phyloP scores from a whole-genome alignment of 2,113 vertebrate genomes.

The Callipepla californica region DNA sequence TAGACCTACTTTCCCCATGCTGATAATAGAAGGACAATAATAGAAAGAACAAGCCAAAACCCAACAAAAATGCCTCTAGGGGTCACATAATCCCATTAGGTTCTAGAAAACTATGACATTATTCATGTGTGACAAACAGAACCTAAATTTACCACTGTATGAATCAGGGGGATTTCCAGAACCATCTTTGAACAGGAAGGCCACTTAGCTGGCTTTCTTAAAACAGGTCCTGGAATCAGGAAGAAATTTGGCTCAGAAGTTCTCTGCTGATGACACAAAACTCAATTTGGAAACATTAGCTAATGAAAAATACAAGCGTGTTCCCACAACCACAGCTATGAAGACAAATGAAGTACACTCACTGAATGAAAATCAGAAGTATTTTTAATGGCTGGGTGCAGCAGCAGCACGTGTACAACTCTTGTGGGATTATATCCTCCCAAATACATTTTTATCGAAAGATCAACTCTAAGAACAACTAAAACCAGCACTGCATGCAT shows the following conservation, averaged over 20 bases:
- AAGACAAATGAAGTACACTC: constrained; percentile 19
- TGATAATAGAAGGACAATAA: not conserved
- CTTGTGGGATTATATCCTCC: not conserved
- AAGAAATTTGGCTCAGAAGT: constrained; percentile 19
- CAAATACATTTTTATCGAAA: not conserved
- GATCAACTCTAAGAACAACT: constrained; percentile 44
- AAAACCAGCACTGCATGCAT: not conserved
- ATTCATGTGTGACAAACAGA: not conserved
- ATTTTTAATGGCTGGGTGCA: constrained; percentile 47
- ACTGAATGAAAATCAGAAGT: constrained; percentile 15
- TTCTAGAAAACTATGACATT: not conserved
- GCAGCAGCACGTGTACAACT: not conserved
- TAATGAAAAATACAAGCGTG: constrained; percentile 34
- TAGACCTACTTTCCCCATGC: not conserved
- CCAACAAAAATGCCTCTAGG: not conserved
- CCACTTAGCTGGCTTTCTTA: not conserved
- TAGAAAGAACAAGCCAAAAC: not conserved
- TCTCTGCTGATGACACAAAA: constrained; percentile 22
- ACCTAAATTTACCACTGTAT: constrained; percentile 25
- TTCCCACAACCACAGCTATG: constrained; percentile 37
- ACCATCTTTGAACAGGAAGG: not conserved
- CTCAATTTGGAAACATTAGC: constrained; percentile 15
- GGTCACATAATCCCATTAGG: not conserved
- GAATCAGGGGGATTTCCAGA: constrained; percentile 44
- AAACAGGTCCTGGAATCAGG: constrained; percentile 39